phyloP scores from a whole-genome alignment of 2,113 vertebrate species.

The Gnathonemus longibarbis region DNA sequence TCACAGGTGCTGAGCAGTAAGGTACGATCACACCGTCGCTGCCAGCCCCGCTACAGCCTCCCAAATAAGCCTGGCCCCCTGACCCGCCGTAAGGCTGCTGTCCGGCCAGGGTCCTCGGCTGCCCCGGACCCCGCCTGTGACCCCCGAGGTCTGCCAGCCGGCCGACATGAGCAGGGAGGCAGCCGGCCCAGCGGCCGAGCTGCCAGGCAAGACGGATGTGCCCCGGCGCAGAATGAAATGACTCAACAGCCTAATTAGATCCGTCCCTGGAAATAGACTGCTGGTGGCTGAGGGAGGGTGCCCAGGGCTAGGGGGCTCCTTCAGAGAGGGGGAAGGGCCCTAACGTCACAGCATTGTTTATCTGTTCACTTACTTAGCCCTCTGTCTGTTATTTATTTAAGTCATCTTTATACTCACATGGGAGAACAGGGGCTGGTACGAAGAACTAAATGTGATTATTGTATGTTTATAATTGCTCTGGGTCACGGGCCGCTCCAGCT shows the following conservation, averaged over 20 bases:
- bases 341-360: constrained; percentile 4
- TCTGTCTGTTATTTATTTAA: not conserved
- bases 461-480: not conserved
- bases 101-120: not conserved
- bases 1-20: not conserved
- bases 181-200: not conserved
- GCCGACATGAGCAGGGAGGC: not conserved
- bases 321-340: not conserved
- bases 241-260: constrained; percentile 28
- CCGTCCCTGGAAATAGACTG: constrained; percentile 21
- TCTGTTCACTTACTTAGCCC: not conserved
- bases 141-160: not conserved
- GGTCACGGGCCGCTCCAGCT: not conserved
- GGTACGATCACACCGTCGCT: not conserved
- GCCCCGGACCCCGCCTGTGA: not conserved
- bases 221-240: constrained; percentile 14
- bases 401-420: not conserved
- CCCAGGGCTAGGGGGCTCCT: not conserved
- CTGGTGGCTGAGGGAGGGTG: constrained; percentile 8
- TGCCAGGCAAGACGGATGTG: constrained; percentile 24
- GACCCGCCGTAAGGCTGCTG: not conserved
- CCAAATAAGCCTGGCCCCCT: not conserved
- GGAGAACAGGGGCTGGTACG: not conserved
- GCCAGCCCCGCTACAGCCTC: not conserved
- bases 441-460: not conserved